Conservation (phyloP, 2,888 invertebrate species). For the Trichopria drosophilae region DNA sequence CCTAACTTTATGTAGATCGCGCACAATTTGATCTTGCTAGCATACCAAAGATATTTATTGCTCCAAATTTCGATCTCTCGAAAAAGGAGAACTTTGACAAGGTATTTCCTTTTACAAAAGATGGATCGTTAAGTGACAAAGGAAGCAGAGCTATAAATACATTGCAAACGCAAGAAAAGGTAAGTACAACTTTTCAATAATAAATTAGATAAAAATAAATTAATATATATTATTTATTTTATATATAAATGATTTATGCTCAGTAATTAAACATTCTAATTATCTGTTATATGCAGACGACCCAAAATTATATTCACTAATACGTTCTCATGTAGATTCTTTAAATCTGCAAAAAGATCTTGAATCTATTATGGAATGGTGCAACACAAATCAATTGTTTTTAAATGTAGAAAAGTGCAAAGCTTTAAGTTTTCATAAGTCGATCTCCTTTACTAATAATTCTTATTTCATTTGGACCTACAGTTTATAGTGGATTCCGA, state of each 20-base stretch:
- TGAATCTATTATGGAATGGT: too few species aligned
- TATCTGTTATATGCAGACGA: too few species aligned
- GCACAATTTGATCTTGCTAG: constrained; percentile 64
- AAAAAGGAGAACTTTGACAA: constrained; percentile 79
- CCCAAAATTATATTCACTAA: too few species aligned
- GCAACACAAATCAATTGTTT: too few species aligned
- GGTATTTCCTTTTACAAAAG: constrained; percentile 74
- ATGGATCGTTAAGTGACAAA: constrained; percentile 60
- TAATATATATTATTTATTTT: constrained; percentile 4
- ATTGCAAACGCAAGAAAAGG: constrained; percentile 80
- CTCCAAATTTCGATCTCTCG: constrained; percentile 76
- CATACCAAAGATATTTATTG: constrained; percentile 85
- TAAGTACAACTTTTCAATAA: constrained; percentile 42
- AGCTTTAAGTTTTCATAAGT: too few species aligned
- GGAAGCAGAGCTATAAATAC: constrained; percentile 52
- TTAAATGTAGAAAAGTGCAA: too few species aligned
- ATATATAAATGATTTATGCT: background rate
- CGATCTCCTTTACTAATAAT: too few species aligned
- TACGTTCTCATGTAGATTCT: too few species aligned
- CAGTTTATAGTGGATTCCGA: too few species aligned
- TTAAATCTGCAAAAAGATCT: too few species aligned
- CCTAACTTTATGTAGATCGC: constrained; percentile 55
- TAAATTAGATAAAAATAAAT: background rate
- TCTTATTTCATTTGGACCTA: too few species aligned
- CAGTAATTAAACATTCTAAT: background rate